Evolutionary conservation across 2,113 vertebrate genomes (phyloP).

Genomic region (Aegypius monachus): DNA sequence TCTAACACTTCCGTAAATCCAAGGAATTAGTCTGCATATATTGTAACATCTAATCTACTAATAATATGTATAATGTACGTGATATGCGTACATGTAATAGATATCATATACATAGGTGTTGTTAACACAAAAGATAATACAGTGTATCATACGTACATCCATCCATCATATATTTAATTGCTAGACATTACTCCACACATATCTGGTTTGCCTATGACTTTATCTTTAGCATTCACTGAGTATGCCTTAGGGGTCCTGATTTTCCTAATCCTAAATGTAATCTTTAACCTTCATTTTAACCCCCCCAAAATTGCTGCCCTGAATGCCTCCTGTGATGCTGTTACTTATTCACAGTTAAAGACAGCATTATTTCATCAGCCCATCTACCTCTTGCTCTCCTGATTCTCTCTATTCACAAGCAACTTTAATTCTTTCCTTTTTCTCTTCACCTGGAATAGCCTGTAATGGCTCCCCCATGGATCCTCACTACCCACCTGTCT

Average conservation of each 20-base stretch:
- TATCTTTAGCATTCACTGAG: neutral
- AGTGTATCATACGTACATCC: neutral
- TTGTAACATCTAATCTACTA: neutral
- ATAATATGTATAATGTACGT: neutral
- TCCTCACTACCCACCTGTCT: neutral
- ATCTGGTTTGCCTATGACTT: neutral
- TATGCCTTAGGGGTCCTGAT: neutral
- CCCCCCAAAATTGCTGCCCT: neutral
- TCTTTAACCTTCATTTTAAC: conserved; percentile 19
- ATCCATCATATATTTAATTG: neutral
- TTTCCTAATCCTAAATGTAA: conserved; percentile 28
- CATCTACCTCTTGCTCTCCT: conserved; percentile 22
- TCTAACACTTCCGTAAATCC: neutral
- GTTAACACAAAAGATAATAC: neutral
- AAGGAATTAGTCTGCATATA: neutral
- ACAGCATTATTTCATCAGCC: conserved; percentile 11
- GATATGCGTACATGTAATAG: fast-evolving
- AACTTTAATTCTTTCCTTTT: conserved; percentile 3
- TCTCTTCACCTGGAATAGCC: conserved; percentile 1
- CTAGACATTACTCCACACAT: neutral
- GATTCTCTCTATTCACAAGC: conserved; percentile 43
- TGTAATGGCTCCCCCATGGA: neutral
- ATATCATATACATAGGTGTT: neutral
- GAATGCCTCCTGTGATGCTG: neutral
- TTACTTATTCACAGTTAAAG: conserved; percentile 31